Evolutionary conservation across 2,888 invertebrate genomes (phyloP).

Genomic region (Cephus nigrinus): DNA sequence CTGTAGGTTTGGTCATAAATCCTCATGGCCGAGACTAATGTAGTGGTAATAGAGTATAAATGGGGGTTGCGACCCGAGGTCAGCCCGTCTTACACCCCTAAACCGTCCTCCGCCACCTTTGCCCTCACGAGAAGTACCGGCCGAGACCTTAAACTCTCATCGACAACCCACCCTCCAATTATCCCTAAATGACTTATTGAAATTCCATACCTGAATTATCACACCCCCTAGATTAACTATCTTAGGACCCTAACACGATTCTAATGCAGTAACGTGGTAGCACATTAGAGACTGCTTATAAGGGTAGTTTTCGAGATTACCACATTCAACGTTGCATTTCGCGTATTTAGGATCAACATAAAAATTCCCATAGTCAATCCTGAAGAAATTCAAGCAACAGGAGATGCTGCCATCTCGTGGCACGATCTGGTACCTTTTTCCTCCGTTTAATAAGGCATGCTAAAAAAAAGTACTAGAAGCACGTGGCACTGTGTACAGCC

Average conservation of each 20-base stretch:
- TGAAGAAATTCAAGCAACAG: background rate
- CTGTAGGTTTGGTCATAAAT: conserved; percentile 58
- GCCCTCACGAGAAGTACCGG: conserved; percentile 53
- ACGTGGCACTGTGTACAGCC: background rate
- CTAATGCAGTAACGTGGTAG: background rate
- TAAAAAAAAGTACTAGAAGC: background rate
- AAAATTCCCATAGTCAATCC: background rate
- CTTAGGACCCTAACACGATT: background rate
- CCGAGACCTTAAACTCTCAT: conserved; percentile 63
- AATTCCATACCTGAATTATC: conserved; percentile 21
- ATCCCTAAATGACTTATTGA: conserved; percentile 38
- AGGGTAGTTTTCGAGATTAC: background rate
- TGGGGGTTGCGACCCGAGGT: conserved; percentile 64
- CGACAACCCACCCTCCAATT: conserved; percentile 34
- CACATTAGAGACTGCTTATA: background rate
- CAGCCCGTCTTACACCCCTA: conserved; percentile 64
- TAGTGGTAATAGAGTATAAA: conserved; percentile 67
- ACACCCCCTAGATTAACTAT: background rate
- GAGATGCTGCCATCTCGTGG: background rate
- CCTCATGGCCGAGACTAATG: conserved; percentile 62
- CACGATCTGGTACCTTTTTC: background rate
- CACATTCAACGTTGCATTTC: background rate
- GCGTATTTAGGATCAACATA: background rate
- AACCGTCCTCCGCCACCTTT: conserved; percentile 62
- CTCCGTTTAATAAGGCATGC: background rate